A percentile compares a stretch with the other conserved stretches of the same genome.
phyloP scores from a whole-genome alignment of 2,113 vertebrate species.

The Muntiacus reevesi region DNA sequence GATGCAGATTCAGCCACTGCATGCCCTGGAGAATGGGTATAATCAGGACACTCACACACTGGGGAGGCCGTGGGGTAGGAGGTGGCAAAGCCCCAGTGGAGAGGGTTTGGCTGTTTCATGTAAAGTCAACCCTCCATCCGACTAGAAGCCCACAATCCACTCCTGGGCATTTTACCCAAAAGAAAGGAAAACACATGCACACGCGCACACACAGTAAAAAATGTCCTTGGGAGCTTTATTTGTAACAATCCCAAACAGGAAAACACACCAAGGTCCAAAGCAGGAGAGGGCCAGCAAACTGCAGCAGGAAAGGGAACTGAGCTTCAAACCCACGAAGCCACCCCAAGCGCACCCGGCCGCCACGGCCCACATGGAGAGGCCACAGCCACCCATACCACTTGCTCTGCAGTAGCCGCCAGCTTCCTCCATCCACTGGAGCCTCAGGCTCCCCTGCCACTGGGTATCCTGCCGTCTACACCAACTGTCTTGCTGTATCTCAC shows the following conservation, averaged over 20 bases:
- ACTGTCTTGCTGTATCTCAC: background rate
- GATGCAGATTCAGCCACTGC: background rate
- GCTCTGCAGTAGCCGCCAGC: rapidly evolving
- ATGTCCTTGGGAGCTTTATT: rapidly evolving
- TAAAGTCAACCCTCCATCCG: background rate
- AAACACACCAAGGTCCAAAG: background rate
- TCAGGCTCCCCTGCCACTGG: background rate
- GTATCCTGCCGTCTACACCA: background rate
- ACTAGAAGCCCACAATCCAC: background rate
- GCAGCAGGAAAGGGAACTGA: too few relatives aligned
- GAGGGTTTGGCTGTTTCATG: too few relatives aligned
- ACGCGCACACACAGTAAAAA: background rate
- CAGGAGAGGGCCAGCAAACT: background rate
- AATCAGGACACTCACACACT: background rate
- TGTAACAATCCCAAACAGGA: rapidly evolving
- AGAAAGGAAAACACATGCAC: background rate
- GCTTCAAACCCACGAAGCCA: rapidly evolving
- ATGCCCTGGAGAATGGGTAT: rapidly evolving
- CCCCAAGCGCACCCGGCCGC: rapidly evolving
- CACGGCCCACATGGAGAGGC: background rate
- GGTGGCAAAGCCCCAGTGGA: rapidly evolving
- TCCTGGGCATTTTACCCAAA: background rate
- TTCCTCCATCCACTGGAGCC: background rate
- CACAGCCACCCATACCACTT: rapidly evolving
- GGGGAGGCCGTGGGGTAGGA: background rate